Base-by-base conservation (phyloP, 2,113 vertebrate species). In the Melanocharis versteri region DNA sequence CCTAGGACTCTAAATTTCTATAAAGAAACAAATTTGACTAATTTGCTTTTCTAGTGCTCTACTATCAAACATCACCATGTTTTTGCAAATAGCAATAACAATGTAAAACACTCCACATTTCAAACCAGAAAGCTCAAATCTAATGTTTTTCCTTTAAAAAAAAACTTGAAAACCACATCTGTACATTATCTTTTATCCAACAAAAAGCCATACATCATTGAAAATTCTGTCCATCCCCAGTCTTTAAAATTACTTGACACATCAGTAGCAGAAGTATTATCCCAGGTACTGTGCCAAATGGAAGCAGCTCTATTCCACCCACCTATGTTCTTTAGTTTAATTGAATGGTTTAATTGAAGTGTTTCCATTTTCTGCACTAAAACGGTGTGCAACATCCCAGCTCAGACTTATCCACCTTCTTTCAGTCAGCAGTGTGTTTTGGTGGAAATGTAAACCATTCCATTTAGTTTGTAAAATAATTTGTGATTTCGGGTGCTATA, bases 321-420 rank as follows among this genome's bases (percentile, higher is more conserved):
- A 85, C 78, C 27, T 64, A 14, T 56, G 19, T 76, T 83, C 48
- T 94, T 93, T 93, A 83, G 85, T 94, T 80, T 90, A 94, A 90
- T 60, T 88, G 88, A 90, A 85, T 7, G 30, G 66, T 48, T 85
- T 71, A 71, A 79, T 31, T 75, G 33, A 89, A 87, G 24, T 82
- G 45, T 90, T 93, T 93, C 83, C 58, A 76, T 79, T 92, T 91
- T 54, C 79, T 93, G 48, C 20, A 37, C 57, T 80, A 69, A 88
- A 88, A 92, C 31, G 14, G 50, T 88, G n/a, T 35, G 28, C 35
- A 91, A 82, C 57, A 87, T 75, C 73, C 35, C 69, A 72, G 24
- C 37, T 85, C 62, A 64, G 68, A 48, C 53, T 69, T 69, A 72
- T 5, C 31, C 27, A 76, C 20, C n/a, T 93, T 88, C 53, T 65